Percentiles rank a stretch among this genome's conserved stretches.
phyloP scores from a whole-genome alignment of 1,140 invertebrate species.

The Listronotus bonariensis region DNA sequence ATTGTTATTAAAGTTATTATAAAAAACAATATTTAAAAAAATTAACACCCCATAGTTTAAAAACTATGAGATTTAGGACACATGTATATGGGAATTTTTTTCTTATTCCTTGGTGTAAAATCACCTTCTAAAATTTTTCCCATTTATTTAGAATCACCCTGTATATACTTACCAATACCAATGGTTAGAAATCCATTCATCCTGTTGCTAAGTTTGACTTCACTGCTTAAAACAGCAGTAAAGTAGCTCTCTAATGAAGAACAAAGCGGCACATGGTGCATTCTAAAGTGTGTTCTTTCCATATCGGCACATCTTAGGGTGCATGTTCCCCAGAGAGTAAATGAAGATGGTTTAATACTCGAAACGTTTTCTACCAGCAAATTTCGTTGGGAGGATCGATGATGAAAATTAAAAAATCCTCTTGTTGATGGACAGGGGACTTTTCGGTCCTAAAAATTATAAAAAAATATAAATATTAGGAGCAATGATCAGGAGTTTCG shows the following conservation, averaged over 20 bases:
- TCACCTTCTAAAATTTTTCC: too few species aligned
- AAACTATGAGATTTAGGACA: too few species aligned
- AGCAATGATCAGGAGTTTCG: too few species aligned
- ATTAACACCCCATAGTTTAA: too few species aligned
- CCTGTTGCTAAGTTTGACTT: slow-evolving; percentile 43
- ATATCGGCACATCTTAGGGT: slow-evolving; percentile 38
- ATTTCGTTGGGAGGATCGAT: slow-evolving; percentile 8
- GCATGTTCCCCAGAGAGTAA: slow-evolving; percentile 37
- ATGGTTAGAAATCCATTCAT: slow-evolving; percentile 56
- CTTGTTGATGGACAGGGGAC: slow-evolving; percentile 46
- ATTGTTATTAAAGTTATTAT: too few species aligned
- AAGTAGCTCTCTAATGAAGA: slow-evolving; percentile 49
- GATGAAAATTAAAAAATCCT: slow-evolving; percentile 38
- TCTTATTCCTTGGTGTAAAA: too few species aligned
- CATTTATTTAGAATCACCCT: too few species aligned
- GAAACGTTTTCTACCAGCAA: slow-evolving; percentile 3
- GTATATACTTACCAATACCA: slow-evolving; percentile 41
- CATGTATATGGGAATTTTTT: too few species aligned
- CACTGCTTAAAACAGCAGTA: slow-evolving; percentile 46
- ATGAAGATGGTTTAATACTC: slow-evolving; percentile 37
- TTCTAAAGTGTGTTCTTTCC: slow-evolving; percentile 35
- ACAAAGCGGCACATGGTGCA: slow-evolving; percentile 43
- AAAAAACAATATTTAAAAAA: too few species aligned
- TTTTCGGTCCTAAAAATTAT: slow-evolving; percentile 15
- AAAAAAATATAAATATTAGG: slow-evolving; percentile 5